Evolutionary conservation across 2,113 vertebrate genomes (phyloP).

Genomic region (Apeltes quadracus): DNA sequence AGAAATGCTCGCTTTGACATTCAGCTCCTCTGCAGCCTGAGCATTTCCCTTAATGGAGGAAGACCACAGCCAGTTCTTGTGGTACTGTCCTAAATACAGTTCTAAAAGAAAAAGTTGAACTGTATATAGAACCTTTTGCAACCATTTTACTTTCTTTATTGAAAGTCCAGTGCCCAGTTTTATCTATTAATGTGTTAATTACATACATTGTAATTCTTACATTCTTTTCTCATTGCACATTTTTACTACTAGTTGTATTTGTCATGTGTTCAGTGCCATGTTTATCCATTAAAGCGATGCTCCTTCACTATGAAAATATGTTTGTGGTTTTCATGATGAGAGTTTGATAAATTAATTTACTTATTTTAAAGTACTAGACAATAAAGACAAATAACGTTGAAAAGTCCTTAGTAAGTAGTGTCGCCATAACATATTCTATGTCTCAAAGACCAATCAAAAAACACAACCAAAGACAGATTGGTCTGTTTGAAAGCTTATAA

Average conservation of each 20-base stretch:
- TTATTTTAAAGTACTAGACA: neutral
- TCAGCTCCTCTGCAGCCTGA: constrained; percentile 25
- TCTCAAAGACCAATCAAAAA: neutral
- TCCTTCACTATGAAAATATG: neutral
- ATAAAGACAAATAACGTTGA: neutral
- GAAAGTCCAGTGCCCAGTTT: neutral
- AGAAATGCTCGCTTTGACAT: constrained; percentile 41
- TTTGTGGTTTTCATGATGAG: neutral
- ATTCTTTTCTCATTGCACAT: neutral
- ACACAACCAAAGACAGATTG: too few species aligned
- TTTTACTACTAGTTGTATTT: neutral
- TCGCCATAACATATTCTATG: neutral
- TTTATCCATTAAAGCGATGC: constrained; percentile 3
- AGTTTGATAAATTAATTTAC: neutral
- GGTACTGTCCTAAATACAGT: constrained; percentile 8
- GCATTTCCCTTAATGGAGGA: constrained; percentile 23
- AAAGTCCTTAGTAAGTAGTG: neutral
- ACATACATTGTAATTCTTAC: neutral
- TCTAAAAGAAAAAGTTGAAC: neutral
- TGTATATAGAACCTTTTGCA: neutral
- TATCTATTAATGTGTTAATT: constrained; percentile 3
- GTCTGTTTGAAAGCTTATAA: too few species aligned
- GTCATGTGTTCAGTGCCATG: constrained; percentile 15
- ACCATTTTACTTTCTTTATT: constrained; percentile 7
- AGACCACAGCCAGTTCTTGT: constrained; percentile 2